Evolutionary conservation across 2,888 invertebrate genomes (phyloP).

Genomic region (Trachelus iudaicus): DNA sequence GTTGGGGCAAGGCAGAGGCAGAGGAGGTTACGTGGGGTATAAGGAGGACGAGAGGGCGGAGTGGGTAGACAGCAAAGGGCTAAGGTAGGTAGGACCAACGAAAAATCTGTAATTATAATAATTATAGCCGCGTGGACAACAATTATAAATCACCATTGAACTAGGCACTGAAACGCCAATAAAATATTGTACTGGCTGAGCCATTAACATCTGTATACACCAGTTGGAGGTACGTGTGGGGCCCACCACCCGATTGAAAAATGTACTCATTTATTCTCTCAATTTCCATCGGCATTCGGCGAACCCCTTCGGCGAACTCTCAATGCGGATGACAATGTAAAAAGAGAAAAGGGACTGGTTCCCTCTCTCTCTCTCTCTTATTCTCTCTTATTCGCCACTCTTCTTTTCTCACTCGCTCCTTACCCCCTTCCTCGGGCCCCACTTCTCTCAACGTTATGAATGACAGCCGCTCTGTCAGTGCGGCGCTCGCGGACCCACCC

Average conservation of each 20-base stretch:
- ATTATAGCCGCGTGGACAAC: constrained; percentile 52
- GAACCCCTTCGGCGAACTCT: constrained; percentile 18
- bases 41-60: constrained; percentile 14
- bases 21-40: constrained; percentile 32
- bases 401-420: background rate
- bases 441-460: constrained; percentile 31
- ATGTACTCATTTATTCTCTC: constrained; percentile 32
- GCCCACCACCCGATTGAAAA: constrained; percentile 36
- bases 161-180: constrained; percentile 55
- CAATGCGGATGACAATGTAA: constrained; percentile 41
- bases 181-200: constrained; percentile 37
- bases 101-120: constrained; percentile 61
- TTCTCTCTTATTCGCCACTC: too few relatives aligned
- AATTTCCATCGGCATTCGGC: constrained; percentile 38
- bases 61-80: constrained; percentile 26
- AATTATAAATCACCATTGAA: constrained; percentile 62
- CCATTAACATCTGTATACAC: constrained; percentile 23
- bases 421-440: too few relatives aligned
- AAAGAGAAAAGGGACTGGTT: constrained; percentile 28
- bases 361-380: background rate
- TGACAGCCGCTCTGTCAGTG: constrained; percentile 40
- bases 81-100: constrained; percentile 38
- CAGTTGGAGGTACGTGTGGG: constrained; percentile 16
- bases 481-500: constrained; percentile 10
- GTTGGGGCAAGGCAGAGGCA: constrained; percentile 22